Base-by-base conservation (phyloP, 2,113 vertebrate genomes). In the Podarcis raffonei region DNA sequence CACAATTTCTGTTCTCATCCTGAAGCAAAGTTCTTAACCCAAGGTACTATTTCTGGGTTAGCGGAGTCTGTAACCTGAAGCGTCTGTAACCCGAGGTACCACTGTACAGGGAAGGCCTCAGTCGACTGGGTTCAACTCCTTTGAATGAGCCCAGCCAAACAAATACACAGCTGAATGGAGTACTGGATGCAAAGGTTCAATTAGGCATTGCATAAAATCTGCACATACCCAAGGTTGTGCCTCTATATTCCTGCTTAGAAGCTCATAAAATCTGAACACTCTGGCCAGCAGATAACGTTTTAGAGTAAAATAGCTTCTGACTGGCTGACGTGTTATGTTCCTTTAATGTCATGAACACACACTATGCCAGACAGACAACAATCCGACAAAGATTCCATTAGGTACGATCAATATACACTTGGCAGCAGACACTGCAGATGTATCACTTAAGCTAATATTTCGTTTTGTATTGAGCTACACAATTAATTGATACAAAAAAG, bases 101-200 rank as follows among this genome's bases (percentile, higher is more conserved):
- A 42, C 6, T 37, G 84, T 53, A 9, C 48, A 48, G 88, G 53
- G 88, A 92, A 22, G 39, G 3, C 83, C 18, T 39, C 89, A 89
- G 76, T 53, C 84, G 91, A 83, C 76, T 91, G 71, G 71, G 69
- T 92, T 90, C 81, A 87, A 92, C 88, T 84, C 27, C 84, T 87
- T 59, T 71, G 30, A 32, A 87, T 35, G 13, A 37, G 35, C 25
- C 11, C 3, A 74, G 30, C n/a, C 39, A 69, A 69, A 32, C 48
- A 7, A 27, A 53, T 37, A 30, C 62, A 48, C 6, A 42, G 42
- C 37, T n/a, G 53, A 53, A 88, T 20, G 57, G 16, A 37, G 30
- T 32, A 32, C 8, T 30, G 59, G n/a, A 32, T 12, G 4, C 68
- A 35, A 57, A 6, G 22, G 42, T n/a, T 74, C 9, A 27, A 48